Conservation (phyloP, 2,888 invertebrate genomes). For the Bombyx huttoni region DNA sequence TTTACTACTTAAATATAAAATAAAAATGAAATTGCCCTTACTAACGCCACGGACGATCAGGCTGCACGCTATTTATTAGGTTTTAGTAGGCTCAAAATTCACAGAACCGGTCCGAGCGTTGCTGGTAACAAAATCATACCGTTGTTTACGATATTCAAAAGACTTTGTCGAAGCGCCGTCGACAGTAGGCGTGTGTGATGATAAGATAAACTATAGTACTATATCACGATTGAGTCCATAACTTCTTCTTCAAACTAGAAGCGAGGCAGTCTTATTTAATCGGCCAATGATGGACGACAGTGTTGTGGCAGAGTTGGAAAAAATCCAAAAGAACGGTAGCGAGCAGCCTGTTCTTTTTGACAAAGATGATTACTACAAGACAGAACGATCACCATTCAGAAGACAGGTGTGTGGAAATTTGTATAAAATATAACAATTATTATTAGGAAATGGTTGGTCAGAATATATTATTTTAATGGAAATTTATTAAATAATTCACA, state of each 20-base stretch:
- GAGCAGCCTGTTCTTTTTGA: slow-evolving; percentile 27
- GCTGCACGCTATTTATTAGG: background rate
- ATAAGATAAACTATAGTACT: slow-evolving; percentile 37
- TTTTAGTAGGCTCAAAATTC: background rate
- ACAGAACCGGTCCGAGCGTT: background rate
- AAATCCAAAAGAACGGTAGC: slow-evolving; percentile 33
- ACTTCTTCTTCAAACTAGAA: slow-evolving; percentile 18
- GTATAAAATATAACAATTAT: background rate
- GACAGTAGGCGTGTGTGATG: slow-evolving; percentile 17
- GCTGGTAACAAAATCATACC: background rate
- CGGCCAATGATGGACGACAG: slow-evolving; percentile 37
- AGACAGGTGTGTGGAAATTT: slow-evolving; percentile 47
- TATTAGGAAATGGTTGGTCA: background rate
- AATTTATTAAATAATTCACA: background rate
- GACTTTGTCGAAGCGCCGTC: slow-evolving; percentile 5
- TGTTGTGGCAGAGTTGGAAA: slow-evolving; percentile 39
- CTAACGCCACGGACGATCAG: background rate
- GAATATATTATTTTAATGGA: background rate
- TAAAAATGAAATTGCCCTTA: background rate
- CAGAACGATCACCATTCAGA: slow-evolving; percentile 28
- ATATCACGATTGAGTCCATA: slow-evolving; percentile 18
- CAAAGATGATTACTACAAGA: slow-evolving; percentile 16
- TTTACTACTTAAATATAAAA: background rate
- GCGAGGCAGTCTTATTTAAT: slow-evolving; percentile 26
- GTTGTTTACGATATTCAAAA: background rate